Evolutionary conservation across 2,888 invertebrate species (phyloP), one percentile per base, ranked within the genome.

Genomic region (Caenorhabditis uteleia): DNA sequence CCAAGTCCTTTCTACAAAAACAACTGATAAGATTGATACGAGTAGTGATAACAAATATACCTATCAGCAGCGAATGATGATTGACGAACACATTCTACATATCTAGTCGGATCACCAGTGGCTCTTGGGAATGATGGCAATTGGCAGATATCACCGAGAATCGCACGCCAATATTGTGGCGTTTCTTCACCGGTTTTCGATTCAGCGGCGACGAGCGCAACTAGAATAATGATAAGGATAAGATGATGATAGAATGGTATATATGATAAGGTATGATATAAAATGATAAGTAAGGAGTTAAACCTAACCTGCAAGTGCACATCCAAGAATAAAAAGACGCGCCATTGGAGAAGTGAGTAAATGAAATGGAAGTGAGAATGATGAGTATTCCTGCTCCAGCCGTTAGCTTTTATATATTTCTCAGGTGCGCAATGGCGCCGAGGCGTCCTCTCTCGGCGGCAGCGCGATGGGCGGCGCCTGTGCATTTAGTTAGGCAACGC

Each of bases 91-190:
- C 82, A 82, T 54, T 82, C 82, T 14, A 81, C 70, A 59, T 82
- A 82, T 46, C 75, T 54, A 43, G 70, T 70, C 31, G 82, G 78
- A 53, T 80, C 77, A 46, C 66, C 72, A 38, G 80, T 74, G 45
- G 82, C 79, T 47, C 79, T 66, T 10, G 79, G 81, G 65, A 81
- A 75, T 23, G 69, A 70, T 27, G 82, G 79, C 47, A 82, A 61
- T 53, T 80, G 80, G 56, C 82, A 82, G 57, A 82, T 76, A 55
- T 82, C 82, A 39, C 80, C 80, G 25, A 82, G 71, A 38, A 78
- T 77, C 31, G 79, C 81, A 46, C 77, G 57, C 81, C 81, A 81
- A 53, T 77, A 79, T 54, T 77, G 75, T 6, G 77, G 78, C 38
- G 72, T 69, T 51, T 74, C 70, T 47, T 75, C 75, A 36, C 77